Percentiles rank a stretch among this genome's conserved stretches.
Conservation (phyloP, 1,140 invertebrate species). For the Eupristina koningsbergeri region DNA sequence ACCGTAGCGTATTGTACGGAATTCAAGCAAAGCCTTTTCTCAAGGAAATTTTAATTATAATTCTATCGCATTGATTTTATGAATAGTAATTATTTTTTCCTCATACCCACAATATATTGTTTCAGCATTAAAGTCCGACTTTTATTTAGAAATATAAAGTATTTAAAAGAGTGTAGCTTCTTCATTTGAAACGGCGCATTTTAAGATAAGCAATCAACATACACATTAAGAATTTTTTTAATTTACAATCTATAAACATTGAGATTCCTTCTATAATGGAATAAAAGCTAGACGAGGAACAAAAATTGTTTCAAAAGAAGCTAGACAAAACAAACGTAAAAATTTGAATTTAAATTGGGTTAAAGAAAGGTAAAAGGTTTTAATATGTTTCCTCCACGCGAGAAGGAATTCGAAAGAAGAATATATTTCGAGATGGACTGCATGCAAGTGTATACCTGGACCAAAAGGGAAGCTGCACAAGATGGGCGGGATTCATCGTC, state of each 20-base stretch:
- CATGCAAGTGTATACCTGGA: background rate
- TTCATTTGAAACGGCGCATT: background rate
- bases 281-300: background rate
- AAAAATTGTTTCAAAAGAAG: background rate
- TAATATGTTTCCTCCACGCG: constrained; percentile 1
- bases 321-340: constrained; percentile 16
- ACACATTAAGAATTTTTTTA: background rate
- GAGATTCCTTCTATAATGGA: background rate
- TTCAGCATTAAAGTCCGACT: background rate
- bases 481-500: constrained; percentile 48
- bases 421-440: constrained; percentile 22
- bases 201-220: background rate
- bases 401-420: constrained; percentile 12
- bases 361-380: constrained; percentile 1
- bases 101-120: no score
- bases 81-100: background rate
- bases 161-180: background rate
- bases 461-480: constrained; percentile 5
- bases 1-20: background rate
- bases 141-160: background rate
- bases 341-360: constrained; percentile 27
- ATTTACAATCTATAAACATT: constrained; percentile 22
- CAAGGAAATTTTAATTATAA: background rate
- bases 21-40: background rate
- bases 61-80: background rate